These are phyloP conservation scores for Sinotaia quadrata DNA, from an alignment of 2,888 invertebrate species.

Conservation along the genomic window DNA sequence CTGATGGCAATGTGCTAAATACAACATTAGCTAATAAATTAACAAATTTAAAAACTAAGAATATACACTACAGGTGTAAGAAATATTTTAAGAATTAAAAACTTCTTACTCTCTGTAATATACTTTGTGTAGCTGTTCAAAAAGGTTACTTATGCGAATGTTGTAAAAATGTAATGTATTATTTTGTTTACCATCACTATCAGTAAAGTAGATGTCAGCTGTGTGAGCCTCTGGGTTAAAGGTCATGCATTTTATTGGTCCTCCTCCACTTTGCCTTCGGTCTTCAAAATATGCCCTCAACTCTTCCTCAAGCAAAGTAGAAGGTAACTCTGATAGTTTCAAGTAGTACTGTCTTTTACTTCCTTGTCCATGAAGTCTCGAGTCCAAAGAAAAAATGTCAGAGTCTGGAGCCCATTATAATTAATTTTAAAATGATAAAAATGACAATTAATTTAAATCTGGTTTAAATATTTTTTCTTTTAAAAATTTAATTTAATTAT, in stretches of 20 bases:
- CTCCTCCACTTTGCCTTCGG: slow-evolving; percentile 1
- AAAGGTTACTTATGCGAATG: no score
- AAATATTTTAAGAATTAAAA: neutral
- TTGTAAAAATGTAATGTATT: no score
- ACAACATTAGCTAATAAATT: no score
- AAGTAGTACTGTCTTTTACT: neutral
- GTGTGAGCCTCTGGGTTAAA: neutral
- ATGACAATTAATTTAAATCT: no score
- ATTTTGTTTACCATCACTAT: slow-evolving; percentile 1
- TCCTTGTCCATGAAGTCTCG: neutral
- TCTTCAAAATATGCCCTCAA: slow-evolving; percentile 9
- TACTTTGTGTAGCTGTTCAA: no score
- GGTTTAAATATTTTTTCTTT: no score
- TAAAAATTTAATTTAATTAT: no score
- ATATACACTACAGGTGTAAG: neutral
- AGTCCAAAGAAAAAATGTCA: neutral
- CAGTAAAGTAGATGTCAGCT: slow-evolving; percentile 2
- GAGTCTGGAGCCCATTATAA: neutral
- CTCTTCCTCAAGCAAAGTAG: neutral
- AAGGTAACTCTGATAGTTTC: slow-evolving; percentile 7
- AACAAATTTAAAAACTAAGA: neutral
- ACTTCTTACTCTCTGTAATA: no score
- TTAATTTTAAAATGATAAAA: no score
- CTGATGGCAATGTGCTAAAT: no score
- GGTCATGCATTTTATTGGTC: neutral